phyloP scores from a whole-genome alignment of 2,797 vertebrate species.

The Poecilia velifera region DNA sequence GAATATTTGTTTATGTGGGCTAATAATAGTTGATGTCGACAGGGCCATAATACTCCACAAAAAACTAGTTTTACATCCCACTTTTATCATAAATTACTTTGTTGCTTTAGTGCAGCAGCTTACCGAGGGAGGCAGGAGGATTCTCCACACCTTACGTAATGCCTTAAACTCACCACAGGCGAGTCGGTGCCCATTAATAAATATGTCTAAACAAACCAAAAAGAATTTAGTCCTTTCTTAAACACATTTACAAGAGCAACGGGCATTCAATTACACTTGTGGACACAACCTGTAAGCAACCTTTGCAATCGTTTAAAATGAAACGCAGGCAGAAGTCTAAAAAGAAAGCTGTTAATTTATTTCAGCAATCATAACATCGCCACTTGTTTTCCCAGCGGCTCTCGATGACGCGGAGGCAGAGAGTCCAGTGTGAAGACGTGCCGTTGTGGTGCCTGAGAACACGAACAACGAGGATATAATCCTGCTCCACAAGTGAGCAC shows the following conservation, averaged over 20 bases:
- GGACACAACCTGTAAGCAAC: constrained; percentile 13
- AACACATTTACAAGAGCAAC: background rate
- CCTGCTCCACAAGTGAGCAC: constrained; percentile 12
- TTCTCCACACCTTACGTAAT: constrained; percentile 45
- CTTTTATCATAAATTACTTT: constrained; percentile 30
- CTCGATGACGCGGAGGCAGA: constrained; percentile 25
- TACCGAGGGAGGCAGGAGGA: constrained; percentile 5
- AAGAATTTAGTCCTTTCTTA: constrained; percentile 17
- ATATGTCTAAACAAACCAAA: constrained; percentile 1
- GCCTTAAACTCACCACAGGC: constrained; percentile 27
- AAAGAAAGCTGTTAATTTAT: constrained; percentile 14
- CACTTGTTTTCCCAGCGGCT: constrained; percentile 4
- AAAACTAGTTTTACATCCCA: constrained; percentile 51
- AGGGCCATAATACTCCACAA: constrained; percentile 40
- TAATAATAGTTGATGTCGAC: constrained; percentile 22
- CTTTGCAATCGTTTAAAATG: constrained; percentile 6
- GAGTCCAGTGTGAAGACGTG: constrained; percentile 37
- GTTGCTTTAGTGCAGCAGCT: constrained; percentile 44
- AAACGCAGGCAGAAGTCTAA: constrained; percentile 22
- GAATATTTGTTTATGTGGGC: constrained; percentile 7
- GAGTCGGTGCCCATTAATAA: constrained; percentile 19
- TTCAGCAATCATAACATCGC: constrained; percentile 30
- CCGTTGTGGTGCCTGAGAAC: constrained; percentile 29
- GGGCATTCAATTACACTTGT: constrained; percentile 1
- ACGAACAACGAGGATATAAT: constrained; percentile 41